Base-by-base conservation (phyloP, 2,797 vertebrate genomes). In the Phoebastria nigripes region DNA sequence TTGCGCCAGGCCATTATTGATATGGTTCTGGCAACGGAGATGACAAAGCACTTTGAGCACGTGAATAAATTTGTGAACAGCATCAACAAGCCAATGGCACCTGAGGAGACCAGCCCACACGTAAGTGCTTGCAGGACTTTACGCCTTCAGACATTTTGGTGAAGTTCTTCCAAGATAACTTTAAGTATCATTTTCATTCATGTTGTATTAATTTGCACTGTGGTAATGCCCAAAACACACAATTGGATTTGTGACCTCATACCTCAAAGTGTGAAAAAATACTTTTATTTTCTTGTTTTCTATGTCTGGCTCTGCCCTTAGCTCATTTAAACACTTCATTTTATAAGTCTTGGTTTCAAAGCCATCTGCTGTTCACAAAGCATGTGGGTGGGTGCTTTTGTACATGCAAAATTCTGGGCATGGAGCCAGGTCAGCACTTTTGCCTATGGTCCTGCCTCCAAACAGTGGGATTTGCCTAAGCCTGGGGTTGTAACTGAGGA, bases 51-150 rank as follows among this genome's bases (percentile, higher is more conserved):
- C 95, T 98, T 98, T 74, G 98, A 98, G 94, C 98, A 98, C 0
- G 98, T 98, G 92, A 98, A 98, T 94, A 98, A 98, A 92, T 98
- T 98, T 97, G 98, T 98, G 89, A 98, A 98, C 91, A 98, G 98
- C 92, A 98, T 98, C 97, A 98, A 98, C 94, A 98, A 98, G 89
- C 97, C 98, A 10, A 82, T 97, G 95, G 96, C 97, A 63, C 96
- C 97, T 14, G 98, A 98, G 90, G 98, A 98, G 58, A 98, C 80
- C 67, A 92, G 85, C 65, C 93, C 93, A 49, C 89, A 65, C 0
- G 96, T 97, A 91, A 96, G 91, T 80, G 70, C 37, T 59, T 74
- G 25, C 44, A 63, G 25, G 47, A 81, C 41, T 84, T 87, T 3
- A 37, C 0, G 3, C 24, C 39, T 61, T 76, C 28, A n/a, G 11